These are phyloP conservation scores for Percina caprodes DNA, from an alignment of 2,113 vertebrate genomes.

Conservation along the genomic window DNA sequence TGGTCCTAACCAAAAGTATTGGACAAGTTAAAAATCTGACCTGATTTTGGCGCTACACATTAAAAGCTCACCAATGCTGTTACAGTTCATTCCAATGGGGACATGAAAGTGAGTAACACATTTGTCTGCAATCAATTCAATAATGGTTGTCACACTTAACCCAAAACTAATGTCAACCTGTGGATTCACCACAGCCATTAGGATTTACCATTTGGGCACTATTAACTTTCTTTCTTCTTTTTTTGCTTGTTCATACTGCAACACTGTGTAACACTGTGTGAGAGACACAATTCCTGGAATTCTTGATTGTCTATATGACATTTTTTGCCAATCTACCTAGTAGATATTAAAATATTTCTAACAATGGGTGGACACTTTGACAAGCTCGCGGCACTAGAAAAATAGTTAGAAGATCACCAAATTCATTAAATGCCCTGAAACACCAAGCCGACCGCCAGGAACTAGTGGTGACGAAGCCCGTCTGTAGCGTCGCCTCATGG, in stretches of 20 bases:
- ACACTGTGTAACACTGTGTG: not conserved
- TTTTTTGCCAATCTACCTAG: not conserved
- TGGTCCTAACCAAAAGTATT: not conserved
- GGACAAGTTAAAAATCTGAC: not conserved
- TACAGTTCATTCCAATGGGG: not conserved
- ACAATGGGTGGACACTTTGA: not conserved
- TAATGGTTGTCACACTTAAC: not conserved
- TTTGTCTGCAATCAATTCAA: not conserved
- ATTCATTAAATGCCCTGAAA: not conserved
- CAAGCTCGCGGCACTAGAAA: not conserved
- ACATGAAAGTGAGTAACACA: not conserved
- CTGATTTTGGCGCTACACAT: not conserved
- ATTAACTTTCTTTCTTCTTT: not conserved
- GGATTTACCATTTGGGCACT: not conserved
- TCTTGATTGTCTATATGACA: not conserved
- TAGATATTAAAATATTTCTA: not conserved
- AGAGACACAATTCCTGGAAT: no score
- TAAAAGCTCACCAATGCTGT: not conserved
- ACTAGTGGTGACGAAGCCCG: no score
- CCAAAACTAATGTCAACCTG: not conserved
- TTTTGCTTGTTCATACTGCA: not conserved
- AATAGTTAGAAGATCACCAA: not conserved
- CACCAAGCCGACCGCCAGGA: no score
- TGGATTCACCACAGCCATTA: not conserved
- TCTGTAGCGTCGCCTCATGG: no score